These are phyloP conservation scores for Streblospio benedicti DNA, from an alignment of 1,140 invertebrate genomes.

Conservation along the genomic window DNA sequence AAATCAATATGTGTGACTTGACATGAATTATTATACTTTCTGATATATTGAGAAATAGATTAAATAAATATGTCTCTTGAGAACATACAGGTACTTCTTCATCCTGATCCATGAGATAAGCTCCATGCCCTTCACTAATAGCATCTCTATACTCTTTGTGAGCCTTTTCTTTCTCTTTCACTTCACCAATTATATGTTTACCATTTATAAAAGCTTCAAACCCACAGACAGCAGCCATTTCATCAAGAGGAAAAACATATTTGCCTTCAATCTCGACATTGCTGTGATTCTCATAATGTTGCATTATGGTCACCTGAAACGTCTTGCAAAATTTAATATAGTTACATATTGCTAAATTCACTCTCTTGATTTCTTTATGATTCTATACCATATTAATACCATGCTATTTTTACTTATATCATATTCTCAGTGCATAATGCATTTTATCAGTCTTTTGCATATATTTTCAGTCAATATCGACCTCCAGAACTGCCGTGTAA, in stretches of 20 bases:
- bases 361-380: too few species aligned
- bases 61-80: too few species aligned
- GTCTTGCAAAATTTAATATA: neutral
- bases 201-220: constrained; percentile 49
- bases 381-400: too few species aligned
- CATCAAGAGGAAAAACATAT: constrained; percentile 48
- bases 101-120: constrained; percentile 49
- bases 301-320: constrained; percentile 9
- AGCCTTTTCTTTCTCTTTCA: constrained; percentile 50
- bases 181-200: constrained; percentile 47
- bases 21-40: too few species aligned
- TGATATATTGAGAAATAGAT: too few species aligned
- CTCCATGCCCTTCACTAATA: constrained; percentile 48
- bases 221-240: constrained; percentile 45
- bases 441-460: too few species aligned
- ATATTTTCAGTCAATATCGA: too few species aligned
- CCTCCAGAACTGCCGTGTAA: too few species aligned
- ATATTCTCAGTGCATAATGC: too few species aligned
- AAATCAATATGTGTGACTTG: too few species aligned
- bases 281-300: constrained; percentile 29
- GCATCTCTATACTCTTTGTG: constrained; percentile 48
- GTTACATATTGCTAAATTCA: neutral
- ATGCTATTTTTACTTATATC: neutral
- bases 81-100: constrained; percentile 37
- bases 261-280: constrained; percentile 42